Conservation (phyloP, 2,888 invertebrate genomes). For the Antheraea assamensis region DNA sequence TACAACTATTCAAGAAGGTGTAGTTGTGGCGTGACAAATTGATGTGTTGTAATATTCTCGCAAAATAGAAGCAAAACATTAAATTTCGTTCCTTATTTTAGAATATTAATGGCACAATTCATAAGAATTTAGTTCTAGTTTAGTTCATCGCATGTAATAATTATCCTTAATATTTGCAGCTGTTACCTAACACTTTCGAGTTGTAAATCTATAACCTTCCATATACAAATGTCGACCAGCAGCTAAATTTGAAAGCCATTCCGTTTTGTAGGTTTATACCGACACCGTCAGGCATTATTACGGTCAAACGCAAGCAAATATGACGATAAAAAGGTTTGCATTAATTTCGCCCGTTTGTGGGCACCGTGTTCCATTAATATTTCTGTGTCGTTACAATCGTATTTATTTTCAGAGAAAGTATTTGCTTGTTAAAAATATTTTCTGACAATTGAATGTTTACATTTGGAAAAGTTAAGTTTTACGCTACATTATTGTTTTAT, state of each 20-base stretch:
- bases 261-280: neutral
- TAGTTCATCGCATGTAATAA: too few species aligned
- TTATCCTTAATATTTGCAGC: too few species aligned
- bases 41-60: neutral
- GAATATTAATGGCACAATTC: too few species aligned
- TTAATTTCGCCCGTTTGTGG: neutral
- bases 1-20: conserved; percentile 8
- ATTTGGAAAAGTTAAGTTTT: too few species aligned
- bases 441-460: too few species aligned
- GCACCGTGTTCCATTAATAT: neutral
- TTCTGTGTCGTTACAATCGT: neutral
- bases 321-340: neutral
- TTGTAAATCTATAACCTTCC: neutral
- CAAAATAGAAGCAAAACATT: too few species aligned
- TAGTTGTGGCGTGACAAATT: conserved; percentile 3
- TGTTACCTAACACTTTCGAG: too few species aligned
- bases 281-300: neutral
- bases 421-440: too few species aligned
- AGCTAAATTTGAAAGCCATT: too few species aligned
- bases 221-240: neutral
- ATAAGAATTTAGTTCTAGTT: too few species aligned
- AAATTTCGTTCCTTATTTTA: too few species aligned
- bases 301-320: neutral
- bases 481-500: too few species aligned
- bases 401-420: neutral